These are phyloP conservation scores for Kryptopterus vitreolus DNA, from an alignment of 2,797 vertebrate genomes.

Conservation along the genomic window DNA sequence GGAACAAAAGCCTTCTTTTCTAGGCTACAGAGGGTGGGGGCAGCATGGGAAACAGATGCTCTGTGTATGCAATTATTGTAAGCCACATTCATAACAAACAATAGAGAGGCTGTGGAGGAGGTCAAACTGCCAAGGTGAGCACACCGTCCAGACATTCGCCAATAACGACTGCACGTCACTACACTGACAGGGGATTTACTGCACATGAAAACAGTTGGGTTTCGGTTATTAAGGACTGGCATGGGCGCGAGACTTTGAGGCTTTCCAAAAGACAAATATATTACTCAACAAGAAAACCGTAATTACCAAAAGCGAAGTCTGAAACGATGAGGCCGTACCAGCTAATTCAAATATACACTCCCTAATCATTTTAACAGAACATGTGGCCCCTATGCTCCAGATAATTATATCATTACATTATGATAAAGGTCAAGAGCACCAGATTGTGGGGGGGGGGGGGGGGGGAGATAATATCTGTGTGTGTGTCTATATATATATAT, in stretches of 20 bases:
- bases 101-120: constrained; percentile 69
- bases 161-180: constrained; percentile 36
- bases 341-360: not conserved
- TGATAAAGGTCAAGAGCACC: not conserved
- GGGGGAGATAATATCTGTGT: too few species aligned
- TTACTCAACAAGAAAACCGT: not conserved
- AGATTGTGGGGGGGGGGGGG: too few species aligned
- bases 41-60: constrained; percentile 64
- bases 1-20: constrained; percentile 40
- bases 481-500: too few species aligned
- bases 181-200: constrained; percentile 52
- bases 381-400: not conserved
- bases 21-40: constrained; percentile 64
- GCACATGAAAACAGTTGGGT: constrained; percentile 41
- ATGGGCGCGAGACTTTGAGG: not conserved
- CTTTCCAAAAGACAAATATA: not conserved
- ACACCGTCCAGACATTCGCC: constrained; percentile 67
- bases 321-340: too few species aligned
- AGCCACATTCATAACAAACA: constrained; percentile 63
- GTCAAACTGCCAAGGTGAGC: constrained; percentile 57
- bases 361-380: not conserved
- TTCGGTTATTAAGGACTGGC: constrained; percentile 14
- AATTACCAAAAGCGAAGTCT: not conserved
- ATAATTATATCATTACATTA: not conserved
- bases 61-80: constrained; percentile 78